Conservation (phyloP, 2,113 vertebrate genomes). For the Tor tambroides region DNA sequence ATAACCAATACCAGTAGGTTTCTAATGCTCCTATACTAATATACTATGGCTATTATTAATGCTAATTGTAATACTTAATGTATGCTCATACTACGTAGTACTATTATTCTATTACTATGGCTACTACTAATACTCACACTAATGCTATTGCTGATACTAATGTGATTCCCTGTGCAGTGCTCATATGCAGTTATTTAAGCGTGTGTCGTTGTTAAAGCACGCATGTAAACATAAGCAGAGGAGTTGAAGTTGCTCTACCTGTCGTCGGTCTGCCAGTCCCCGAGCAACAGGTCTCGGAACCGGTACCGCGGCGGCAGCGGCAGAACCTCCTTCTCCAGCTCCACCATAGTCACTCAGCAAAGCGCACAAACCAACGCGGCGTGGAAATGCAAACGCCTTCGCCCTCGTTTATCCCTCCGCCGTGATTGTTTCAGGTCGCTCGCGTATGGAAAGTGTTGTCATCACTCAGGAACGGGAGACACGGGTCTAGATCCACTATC, state of each 20-base stretch:
- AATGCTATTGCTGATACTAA: not conserved
- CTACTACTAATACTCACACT: not conserved
- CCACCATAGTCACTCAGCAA: conserved; percentile 70
- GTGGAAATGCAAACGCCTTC: not conserved
- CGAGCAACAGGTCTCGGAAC: conserved; percentile 87
- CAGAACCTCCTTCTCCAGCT: conserved; percentile 84
- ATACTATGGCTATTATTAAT: not conserved
- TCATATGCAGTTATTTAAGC: conserved; percentile 54
- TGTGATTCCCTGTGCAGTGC: not conserved
- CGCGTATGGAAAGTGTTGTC: not conserved
- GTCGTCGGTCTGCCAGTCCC: conserved; percentile 85
- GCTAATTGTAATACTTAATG: not conserved
- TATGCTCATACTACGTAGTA: not conserved
- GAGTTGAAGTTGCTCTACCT: conserved; percentile 71
- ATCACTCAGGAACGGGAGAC: conserved; percentile 18
- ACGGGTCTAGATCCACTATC: not conserved
- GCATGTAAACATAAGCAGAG: conserved; percentile 1
- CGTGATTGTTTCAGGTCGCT: conserved; percentile 2
- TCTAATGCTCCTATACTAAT: not conserved
- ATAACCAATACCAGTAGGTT: not conserved
- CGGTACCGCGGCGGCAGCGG: conserved; percentile 84
- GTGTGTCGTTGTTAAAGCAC: not conserved
- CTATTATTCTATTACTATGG: not conserved
- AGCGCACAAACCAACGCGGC: not conserved
- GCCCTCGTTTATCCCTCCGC: conserved; percentile 16